Evolutionary conservation across 1,140 invertebrate genomes (phyloP).

Genomic region (Gonioctena quinquepunctata): DNA sequence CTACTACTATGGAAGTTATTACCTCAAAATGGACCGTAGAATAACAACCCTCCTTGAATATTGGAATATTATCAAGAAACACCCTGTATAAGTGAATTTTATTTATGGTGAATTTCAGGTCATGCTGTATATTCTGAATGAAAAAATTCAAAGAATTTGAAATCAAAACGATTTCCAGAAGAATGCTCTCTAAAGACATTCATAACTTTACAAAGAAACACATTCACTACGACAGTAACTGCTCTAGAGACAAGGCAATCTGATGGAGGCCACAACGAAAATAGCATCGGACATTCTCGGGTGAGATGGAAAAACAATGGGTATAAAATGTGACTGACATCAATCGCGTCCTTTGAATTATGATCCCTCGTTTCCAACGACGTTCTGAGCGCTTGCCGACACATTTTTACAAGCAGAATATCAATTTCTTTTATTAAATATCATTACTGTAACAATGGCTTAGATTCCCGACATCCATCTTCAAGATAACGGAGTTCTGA

Average conservation of each 20-base stretch:
- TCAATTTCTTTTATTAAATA: constrained; percentile 45
- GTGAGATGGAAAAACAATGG: constrained; percentile 27
- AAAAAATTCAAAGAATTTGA: no score
- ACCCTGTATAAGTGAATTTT: no score
- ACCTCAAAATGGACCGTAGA: no score
- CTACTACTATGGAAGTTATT: no score
- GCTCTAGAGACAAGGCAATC: not conserved
- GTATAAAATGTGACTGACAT: constrained; percentile 35
- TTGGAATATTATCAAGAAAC: no score
- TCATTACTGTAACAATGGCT: constrained; percentile 40
- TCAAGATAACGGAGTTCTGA: constrained; percentile 34
- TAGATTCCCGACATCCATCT: constrained; percentile 38
- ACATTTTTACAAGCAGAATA: constrained; percentile 41
- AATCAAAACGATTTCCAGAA: no score
- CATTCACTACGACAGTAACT: no score
- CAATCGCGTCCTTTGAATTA: constrained; percentile 34
- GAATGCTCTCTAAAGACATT: no score
- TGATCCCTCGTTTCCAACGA: constrained; percentile 20
- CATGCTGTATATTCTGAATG: no score
- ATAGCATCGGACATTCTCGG: constrained; percentile 13
- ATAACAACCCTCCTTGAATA: no score
- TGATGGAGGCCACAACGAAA: not conserved
- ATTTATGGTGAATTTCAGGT: no score
- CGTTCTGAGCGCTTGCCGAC: constrained; percentile 29
- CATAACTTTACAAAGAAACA: no score